These are phyloP conservation scores for Drepanosiphum platanoidis DNA, from an alignment of 2,888 invertebrate genomes.

Conservation along the genomic window DNA sequence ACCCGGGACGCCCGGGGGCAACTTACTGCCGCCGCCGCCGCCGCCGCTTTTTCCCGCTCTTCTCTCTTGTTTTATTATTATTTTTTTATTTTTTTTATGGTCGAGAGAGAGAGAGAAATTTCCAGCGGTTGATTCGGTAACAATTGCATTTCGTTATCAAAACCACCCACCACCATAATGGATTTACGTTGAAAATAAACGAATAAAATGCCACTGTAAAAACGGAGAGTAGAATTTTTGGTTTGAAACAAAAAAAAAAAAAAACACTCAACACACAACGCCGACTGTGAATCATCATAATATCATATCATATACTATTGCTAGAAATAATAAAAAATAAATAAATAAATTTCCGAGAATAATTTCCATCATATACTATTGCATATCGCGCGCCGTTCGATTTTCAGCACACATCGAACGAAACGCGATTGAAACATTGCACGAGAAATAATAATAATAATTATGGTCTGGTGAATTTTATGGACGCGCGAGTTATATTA, in stretches of 20 bases:
- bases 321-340: not conserved
- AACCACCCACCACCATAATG: conserved; percentile 46
- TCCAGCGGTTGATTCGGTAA: conserved; percentile 59
- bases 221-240: not conserved
- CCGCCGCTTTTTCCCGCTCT: not conserved
- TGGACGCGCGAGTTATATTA: too few relatives aligned
- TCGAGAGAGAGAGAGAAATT: not conserved
- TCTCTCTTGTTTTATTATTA: not conserved
- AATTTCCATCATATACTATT: too few relatives aligned
- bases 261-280: not conserved
- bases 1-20: conserved; percentile 48
- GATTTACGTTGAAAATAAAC: conserved; percentile 32
- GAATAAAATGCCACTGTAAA: conserved; percentile 7
- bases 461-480: too few relatives aligned
- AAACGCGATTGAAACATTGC: too few relatives aligned
- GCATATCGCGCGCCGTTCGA: too few relatives aligned
- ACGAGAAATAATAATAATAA: too few relatives aligned
- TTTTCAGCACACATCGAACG: too few relatives aligned
- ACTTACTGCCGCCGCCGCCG: conserved; percentile 10
- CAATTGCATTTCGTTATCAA: conserved; percentile 59
- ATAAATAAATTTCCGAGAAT: not conserved
- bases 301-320: not conserved
- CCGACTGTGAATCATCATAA: not conserved
- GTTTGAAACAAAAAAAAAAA: not conserved
- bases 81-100: conserved; percentile 28